phyloP scores from a whole-genome alignment of 1,140 invertebrate genomes.

The Drosophila kanapiae region DNA sequence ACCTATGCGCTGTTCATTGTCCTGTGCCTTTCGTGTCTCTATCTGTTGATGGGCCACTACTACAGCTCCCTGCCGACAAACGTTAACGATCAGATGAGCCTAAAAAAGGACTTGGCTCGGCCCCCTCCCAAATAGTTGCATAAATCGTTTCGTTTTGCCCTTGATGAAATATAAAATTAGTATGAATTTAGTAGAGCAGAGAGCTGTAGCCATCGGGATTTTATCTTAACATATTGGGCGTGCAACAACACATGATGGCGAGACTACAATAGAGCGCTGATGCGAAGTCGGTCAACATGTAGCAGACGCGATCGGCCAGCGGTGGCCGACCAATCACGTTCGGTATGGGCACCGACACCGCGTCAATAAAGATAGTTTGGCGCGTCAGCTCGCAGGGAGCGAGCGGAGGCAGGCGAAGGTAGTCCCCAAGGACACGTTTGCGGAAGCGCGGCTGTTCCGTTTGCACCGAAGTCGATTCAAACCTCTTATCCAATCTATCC shows the following conservation, averaged over 20 bases:
- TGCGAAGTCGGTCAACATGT: conserved; percentile 74
- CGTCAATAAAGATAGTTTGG: conserved; percentile 64
- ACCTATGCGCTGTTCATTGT: conserved; percentile 60
- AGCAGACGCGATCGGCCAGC: conserved; percentile 68
- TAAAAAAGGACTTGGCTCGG: conserved; percentile 15
- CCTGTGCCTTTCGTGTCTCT: conserved; percentile 69
- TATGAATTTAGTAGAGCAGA: not conserved
- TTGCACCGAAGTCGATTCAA: conserved; percentile 29
- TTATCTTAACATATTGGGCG: conserved; percentile 75
- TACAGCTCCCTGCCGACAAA: conserved; percentile 49
- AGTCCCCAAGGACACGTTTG: not conserved
- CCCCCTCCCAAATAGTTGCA: conserved; percentile 11
- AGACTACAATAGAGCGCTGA: conserved; percentile 74
- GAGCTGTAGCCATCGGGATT: conserved; percentile 2
- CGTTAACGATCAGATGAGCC: conserved; percentile 7
- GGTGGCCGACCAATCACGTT: conserved; percentile 35
- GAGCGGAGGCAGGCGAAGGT: not conserved
- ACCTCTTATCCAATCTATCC: not conserved
- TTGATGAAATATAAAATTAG: not conserved
- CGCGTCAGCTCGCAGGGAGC: conserved; percentile 59
- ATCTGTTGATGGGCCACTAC: conserved; percentile 59
- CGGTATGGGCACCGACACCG: conserved; percentile 35
- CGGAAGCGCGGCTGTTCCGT: conserved; percentile 62
- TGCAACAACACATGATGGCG: conserved; percentile 78
- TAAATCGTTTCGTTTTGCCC: conserved; percentile 5